These are phyloP conservation scores for Hirundichthys speculiger DNA, from an alignment of 2,113 vertebrate species.

Conservation along the genomic window DNA sequence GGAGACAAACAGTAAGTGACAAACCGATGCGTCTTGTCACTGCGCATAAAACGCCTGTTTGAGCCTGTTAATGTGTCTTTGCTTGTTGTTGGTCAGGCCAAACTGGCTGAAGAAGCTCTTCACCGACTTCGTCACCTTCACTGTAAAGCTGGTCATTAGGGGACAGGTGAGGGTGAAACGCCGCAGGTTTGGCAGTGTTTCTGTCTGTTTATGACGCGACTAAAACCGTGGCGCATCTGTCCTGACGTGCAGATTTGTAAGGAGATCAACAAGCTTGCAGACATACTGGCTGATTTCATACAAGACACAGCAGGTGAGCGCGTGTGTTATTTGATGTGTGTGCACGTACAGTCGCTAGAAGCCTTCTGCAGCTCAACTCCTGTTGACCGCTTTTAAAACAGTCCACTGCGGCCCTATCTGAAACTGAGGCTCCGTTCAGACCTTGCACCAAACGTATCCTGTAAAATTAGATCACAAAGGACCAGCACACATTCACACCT, in stretches of 20 bases:
- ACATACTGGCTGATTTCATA: conserved; percentile 84
- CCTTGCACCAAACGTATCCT: no score
- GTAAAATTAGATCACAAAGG: no score
- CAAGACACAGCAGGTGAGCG: conserved; percentile 82
- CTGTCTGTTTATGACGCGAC: not conserved
- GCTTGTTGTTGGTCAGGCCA: conserved; percentile 73
- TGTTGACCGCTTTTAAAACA: no score
- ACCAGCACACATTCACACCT: no score
- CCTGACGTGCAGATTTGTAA: conserved; percentile 84
- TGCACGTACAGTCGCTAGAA: no score
- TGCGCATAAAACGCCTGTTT: no score
- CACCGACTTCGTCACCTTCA: conserved; percentile 88
- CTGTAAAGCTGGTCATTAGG: conserved; percentile 87
- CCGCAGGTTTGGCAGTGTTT: not conserved
- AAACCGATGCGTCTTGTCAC: no score
- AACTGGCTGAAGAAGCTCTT: conserved; percentile 89
- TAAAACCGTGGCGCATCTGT: conserved; percentile 12
- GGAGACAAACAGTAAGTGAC: conserved; percentile 86
- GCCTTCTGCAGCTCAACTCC: no score
- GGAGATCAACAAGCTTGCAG: conserved; percentile 86
- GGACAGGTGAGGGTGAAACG: conserved; percentile 82
- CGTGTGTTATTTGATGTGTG: no score
- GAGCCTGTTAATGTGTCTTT: not conserved
- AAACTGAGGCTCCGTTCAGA: no score
- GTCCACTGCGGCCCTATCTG: no score